Percentiles rank a stretch among this genome's conserved stretches.
Conservation (phyloP, 2,113 vertebrate genomes). For the Dermatemys mawii region DNA sequence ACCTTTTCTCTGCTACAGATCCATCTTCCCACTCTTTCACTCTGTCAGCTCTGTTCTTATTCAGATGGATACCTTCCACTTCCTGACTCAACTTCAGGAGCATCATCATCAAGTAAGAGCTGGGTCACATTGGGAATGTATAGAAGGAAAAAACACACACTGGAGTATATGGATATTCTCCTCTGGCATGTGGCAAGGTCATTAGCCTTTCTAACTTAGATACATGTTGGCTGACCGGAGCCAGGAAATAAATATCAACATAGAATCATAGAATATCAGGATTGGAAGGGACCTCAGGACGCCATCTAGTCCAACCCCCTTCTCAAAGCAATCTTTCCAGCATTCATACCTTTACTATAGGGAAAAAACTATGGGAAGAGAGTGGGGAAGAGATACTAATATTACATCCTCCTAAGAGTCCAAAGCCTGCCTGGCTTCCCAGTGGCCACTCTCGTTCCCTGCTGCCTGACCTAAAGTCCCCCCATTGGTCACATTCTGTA, state of each 20-base stretch:
- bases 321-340: no score
- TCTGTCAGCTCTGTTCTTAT: not conserved
- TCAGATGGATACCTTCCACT: not conserved
- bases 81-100: not conserved
- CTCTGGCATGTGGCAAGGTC: not conserved
- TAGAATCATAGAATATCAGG: no score
- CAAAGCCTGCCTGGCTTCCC: not conserved
- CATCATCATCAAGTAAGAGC: not conserved
- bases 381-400: not conserved
- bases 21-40: not conserved
- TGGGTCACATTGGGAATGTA: not conserved
- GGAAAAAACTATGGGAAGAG: not conserved
- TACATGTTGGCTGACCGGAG: not conserved
- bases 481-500: no score
- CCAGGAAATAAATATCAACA: not conserved
- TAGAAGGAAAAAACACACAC: not conserved
- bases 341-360: not conserved
- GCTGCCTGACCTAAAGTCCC: no score
- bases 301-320: no score
- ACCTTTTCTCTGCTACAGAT: rapidly evolving
- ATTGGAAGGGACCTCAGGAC: no score
- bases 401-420: not conserved
- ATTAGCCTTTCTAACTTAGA: not conserved
- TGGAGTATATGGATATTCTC: not conserved
- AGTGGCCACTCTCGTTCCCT: not conserved